Evolutionary conservation across 2,113 vertebrate species (phyloP).

Genomic region (Oxyura jamaicensis): DNA sequence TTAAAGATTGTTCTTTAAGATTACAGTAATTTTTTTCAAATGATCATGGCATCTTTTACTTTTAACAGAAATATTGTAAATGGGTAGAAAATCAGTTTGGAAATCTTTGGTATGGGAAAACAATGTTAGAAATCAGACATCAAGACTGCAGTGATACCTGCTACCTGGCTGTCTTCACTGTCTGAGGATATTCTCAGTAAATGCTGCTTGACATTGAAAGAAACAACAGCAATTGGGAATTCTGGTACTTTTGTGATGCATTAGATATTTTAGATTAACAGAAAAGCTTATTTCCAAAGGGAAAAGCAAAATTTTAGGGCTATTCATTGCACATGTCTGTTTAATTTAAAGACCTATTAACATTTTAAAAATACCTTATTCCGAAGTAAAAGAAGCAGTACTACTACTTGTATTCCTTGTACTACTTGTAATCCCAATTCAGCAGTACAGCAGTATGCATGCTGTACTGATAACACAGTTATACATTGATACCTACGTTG

Average conservation of each 20-base stretch:
- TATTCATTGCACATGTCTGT: not conserved
- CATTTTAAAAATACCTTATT: not conserved
- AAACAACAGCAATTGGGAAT: not conserved
- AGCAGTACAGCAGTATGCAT: not conserved
- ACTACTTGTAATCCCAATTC: not conserved
- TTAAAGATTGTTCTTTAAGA: not conserved
- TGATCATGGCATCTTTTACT: not conserved
- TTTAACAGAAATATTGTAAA: not conserved
- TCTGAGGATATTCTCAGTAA: not conserved
- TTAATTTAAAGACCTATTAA: not conserved
- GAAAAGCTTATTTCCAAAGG: not conserved
- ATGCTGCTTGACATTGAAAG: not conserved
- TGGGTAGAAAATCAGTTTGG: not conserved
- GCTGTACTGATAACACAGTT: too few species aligned
- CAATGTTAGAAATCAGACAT: not conserved
- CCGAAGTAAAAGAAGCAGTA: not conserved
- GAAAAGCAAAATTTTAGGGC: not conserved
- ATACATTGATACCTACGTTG: not conserved
- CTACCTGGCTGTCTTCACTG: not conserved
- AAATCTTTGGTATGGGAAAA: not conserved
- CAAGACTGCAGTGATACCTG: not conserved
- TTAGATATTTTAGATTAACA: not conserved
- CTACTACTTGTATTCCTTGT: not conserved
- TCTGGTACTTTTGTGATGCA: not conserved
- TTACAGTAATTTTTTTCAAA: not conserved